These are phyloP conservation scores for Tenrec ecaudatus DNA, from an alignment of 2,113 vertebrate species.

Conservation along the genomic window DNA sequence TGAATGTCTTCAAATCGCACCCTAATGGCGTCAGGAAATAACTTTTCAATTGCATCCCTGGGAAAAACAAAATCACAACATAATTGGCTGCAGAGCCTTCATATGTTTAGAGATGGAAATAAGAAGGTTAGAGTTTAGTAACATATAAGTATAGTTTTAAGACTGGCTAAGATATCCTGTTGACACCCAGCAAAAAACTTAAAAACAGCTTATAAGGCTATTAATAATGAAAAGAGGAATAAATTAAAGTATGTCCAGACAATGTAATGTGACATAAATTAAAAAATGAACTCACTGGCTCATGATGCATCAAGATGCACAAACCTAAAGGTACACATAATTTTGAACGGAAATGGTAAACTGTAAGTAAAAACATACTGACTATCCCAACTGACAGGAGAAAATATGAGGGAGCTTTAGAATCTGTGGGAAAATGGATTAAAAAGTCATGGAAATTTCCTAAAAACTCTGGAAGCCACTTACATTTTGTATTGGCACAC, in stretches of 20 bases:
- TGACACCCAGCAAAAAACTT: not conserved
- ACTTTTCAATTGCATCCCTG: constrained; percentile 94
- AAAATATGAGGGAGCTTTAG: not conserved
- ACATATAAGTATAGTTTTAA: not conserved
- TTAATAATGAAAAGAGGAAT: constrained; percentile 9
- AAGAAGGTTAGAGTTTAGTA: not conserved
- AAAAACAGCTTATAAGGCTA: not conserved
- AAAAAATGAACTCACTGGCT: not conserved
- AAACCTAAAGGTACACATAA: not conserved
- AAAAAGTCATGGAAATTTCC: no score
- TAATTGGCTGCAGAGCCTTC: not conserved
- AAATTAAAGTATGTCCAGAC: not conserved
- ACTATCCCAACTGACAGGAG: not conserved
- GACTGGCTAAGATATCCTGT: not conserved
- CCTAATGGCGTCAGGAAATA: constrained; percentile 90
- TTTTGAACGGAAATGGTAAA: not conserved
- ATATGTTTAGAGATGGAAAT: not conserved
- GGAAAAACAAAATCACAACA: constrained; percentile 64
- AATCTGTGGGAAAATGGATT: no score
- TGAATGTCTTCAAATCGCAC: constrained; percentile 91
- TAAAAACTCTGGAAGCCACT: no score
- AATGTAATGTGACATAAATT: not conserved
- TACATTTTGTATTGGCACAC: constrained; percentile 21
- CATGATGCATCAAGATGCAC: not conserved
- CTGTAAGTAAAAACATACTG: not conserved